phyloP scores from a whole-genome alignment of 2,797 vertebrate genomes.

The Orestias chungarensis region DNA sequence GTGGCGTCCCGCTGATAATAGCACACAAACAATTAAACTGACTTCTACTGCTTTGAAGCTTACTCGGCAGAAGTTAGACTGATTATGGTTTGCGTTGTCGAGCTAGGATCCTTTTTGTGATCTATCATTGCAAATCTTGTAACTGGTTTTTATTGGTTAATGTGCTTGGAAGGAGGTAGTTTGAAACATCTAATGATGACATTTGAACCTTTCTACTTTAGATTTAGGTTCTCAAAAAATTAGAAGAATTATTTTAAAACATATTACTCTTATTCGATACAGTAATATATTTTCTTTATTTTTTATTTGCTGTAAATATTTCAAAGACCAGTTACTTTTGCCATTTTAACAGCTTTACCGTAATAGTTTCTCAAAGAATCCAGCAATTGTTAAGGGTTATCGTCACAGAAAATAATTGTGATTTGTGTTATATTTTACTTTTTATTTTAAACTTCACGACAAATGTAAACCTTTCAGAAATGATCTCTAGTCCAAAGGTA shows the following conservation, averaged over 20 bases:
- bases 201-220: slow-evolving; percentile 31
- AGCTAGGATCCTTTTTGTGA: slow-evolving; percentile 15
- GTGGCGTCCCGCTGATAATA: slow-evolving; percentile 31
- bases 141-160: slow-evolving; percentile 23
- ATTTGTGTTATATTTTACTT: slow-evolving; percentile 27
- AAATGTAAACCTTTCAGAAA: slow-evolving; percentile 22
- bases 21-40: slow-evolving; percentile 31
- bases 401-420: slow-evolving; percentile 11
- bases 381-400: slow-evolving; percentile 10
- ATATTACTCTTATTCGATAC: slow-evolving; percentile 5
- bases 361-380: slow-evolving; percentile 4
- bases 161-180: slow-evolving; percentile 18
- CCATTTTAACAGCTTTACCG: slow-evolving; percentile 14
- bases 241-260: background rate
- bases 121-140: background rate
- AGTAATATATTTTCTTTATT: background rate
- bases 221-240: background rate
- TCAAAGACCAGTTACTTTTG: slow-evolving; percentile 12
- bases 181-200: slow-evolving; percentile 11
- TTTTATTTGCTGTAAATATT: slow-evolving; percentile 3
- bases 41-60: slow-evolving; percentile 35
- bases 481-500: slow-evolving; percentile 8
- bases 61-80: slow-evolving; percentile 17
- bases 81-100: slow-evolving; percentile 19
- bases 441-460: slow-evolving; percentile 16